These are phyloP conservation scores for Lasioglossum figueresi DNA, from an alignment of 2,888 invertebrate genomes.

Conservation along the genomic window DNA sequence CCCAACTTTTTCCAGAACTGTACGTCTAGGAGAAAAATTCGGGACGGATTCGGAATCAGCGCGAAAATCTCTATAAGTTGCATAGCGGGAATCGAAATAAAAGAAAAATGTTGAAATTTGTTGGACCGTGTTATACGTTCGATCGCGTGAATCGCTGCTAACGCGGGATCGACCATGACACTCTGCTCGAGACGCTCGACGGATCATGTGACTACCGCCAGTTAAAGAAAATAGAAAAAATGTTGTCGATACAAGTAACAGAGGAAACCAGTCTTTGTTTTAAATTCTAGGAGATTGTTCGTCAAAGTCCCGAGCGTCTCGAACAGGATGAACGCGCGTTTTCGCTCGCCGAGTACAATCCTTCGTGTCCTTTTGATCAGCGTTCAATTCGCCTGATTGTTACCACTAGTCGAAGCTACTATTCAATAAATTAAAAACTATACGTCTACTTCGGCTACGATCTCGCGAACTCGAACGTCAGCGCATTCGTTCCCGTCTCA, in stretches of 20 bases:
- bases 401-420: slow-evolving; percentile 66
- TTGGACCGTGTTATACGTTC: too few relatives aligned
- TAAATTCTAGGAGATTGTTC: not conserved
- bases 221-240: not conserved
- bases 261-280: not conserved
- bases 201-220: not conserved
- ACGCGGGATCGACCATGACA: not conserved
- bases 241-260: not conserved
- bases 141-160: slow-evolving; percentile 3
- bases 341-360: not conserved
- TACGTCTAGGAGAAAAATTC: too few relatives aligned
- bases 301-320: slow-evolving; percentile 19
- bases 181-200: slow-evolving; percentile 37
- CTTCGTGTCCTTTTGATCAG: slow-evolving; percentile 54
- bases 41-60: too few relatives aligned
- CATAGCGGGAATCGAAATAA: too few relatives aligned
- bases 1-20: too few relatives aligned
- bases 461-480: slow-evolving; percentile 48
- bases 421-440: slow-evolving; percentile 75
- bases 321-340: slow-evolving; percentile 32
- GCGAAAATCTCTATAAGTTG: too few relatives aligned
- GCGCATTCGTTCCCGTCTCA: slow-evolving; percentile 8
- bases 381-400: slow-evolving; percentile 30
- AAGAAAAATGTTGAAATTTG: too few relatives aligned
- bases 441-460: slow-evolving; percentile 58